Base-by-base conservation (phyloP, 1,140 invertebrate genomes). In the Camponotus floridanus region DNA sequence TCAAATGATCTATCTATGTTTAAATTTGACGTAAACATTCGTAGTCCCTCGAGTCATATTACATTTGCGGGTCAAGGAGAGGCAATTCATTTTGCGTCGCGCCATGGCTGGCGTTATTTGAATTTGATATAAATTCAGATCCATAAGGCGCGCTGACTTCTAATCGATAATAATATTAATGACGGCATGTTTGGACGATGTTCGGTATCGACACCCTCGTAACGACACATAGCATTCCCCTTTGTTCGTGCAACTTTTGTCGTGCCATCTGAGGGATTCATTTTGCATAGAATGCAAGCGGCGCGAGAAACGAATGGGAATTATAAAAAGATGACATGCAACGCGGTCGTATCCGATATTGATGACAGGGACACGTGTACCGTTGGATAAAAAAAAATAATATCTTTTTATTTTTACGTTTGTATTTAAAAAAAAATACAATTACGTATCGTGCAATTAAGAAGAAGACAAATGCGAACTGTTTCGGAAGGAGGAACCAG, bases 131-230 rank as follows among this genome's bases (percentile, higher is more conserved):
- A 57, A 70, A 70, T 70, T 70, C 62, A 80, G 64, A 59, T 70
- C 4, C 13, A 36, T 26, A 45, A 74, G 9, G 18, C 13, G 18
- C 13, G 26, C 21, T 51, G 26, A 61, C 15, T 83, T 45, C 6
- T 45, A 70, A 83, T 86, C 65, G 61, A 83, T 83, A 70, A 83
- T 59, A 83, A 84, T 87, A 89, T 90, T 87, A 90, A 90, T 57
- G 76, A 89, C n/a, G 18, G 0, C 8, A 18, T 42, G 39, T 26
- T 70, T 4, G 21, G 42, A 51, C 26, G 45, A 39, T 68, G 51
- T 21, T 5, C 55, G 33, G 26, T 45, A 68, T 67, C 51, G 83
- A 79, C 83, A 79, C 62, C 74, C 74, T 79, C 33, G 59, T 65
- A 42, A 64, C 70, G 48, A 65, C 51, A 36, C 61, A 62, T 71